A percentile compares a stretch with the other conserved stretches of the same genome.
Conservation (phyloP, 1,140 invertebrate species). For the Drosophila malerkotliana region DNA sequence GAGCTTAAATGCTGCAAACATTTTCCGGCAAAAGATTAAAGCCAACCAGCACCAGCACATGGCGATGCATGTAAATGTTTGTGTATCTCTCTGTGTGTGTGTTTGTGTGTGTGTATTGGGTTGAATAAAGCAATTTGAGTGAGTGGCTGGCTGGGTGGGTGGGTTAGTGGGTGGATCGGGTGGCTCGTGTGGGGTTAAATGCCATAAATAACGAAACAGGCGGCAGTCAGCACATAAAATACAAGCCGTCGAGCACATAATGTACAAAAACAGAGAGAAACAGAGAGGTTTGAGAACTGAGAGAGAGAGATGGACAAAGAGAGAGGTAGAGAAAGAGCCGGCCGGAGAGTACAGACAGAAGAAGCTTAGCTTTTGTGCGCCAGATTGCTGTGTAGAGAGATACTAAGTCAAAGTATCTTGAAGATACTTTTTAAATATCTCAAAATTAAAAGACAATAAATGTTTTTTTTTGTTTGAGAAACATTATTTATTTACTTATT, state of each 20-base stretch:
- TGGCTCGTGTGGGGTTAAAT: slow-evolving; percentile 64
- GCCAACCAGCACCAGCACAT: slow-evolving; percentile 19
- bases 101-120: neutral
- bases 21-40: slow-evolving; percentile 74
- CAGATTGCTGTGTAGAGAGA: slow-evolving; percentile 17
- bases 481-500: neutral
- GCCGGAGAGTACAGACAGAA: slow-evolving; percentile 54
- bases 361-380: slow-evolving; percentile 61
- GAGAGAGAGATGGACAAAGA: neutral
- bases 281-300: neutral
- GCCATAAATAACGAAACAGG: slow-evolving; percentile 78
- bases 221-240: slow-evolving; percentile 69
- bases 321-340: slow-evolving; percentile 41
- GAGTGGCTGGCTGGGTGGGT: slow-evolving; percentile 40
- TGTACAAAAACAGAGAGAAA: slow-evolving; percentile 44
- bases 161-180: slow-evolving; percentile 20
- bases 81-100: neutral
- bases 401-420: too few relatives aligned
- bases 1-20: slow-evolving; percentile 69
- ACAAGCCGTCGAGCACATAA: slow-evolving; percentile 54
- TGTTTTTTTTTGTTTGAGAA: too few relatives aligned
- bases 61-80: slow-evolving; percentile 13
- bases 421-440: neutral
- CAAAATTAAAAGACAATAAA: too few relatives aligned
- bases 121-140: slow-evolving; percentile 67